These are phyloP conservation scores for Dysmachus trigonus DNA, from an alignment of 2,888 invertebrate species.

Conservation along the genomic window DNA sequence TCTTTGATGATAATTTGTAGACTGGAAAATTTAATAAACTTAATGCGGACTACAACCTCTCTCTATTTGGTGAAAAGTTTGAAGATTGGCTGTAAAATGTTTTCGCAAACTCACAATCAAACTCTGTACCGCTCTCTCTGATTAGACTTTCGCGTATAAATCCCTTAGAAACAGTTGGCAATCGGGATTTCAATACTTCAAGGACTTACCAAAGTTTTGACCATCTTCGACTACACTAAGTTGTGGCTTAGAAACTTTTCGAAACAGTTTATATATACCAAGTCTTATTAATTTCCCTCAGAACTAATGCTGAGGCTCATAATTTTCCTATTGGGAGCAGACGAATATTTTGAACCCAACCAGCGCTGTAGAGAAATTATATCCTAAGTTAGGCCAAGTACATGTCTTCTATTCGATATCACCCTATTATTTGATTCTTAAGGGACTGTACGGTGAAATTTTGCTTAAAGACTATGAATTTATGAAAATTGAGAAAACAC, in stretches of 20 bases:
- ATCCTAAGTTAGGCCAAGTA: not conserved
- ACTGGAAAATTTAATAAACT: not conserved
- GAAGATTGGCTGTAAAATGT: not conserved
- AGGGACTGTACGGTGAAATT: not conserved
- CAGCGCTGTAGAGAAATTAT: not conserved
- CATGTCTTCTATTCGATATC: not conserved
- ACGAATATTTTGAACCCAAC: not conserved
- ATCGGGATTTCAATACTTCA: not conserved
- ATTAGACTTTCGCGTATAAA: not conserved
- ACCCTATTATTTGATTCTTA: not conserved
- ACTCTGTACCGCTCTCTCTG: not conserved
- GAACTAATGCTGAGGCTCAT: not conserved
- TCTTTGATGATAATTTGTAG: not conserved
- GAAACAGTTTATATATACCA: not conserved
- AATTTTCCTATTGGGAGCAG: not conserved
- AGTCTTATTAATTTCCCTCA: not conserved
- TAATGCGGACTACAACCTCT: not conserved
- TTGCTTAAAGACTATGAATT: not conserved
- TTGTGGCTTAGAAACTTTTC: not conserved
- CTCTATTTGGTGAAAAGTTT: not conserved
- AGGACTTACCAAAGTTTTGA: not conserved
- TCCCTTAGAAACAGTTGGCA: not conserved
- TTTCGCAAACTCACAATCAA: not conserved
- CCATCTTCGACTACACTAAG: not conserved
- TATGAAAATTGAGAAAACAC: not conserved